Base-by-base conservation (phyloP, 2,888 invertebrate species). In the Helicoverpa assulta region DNA sequence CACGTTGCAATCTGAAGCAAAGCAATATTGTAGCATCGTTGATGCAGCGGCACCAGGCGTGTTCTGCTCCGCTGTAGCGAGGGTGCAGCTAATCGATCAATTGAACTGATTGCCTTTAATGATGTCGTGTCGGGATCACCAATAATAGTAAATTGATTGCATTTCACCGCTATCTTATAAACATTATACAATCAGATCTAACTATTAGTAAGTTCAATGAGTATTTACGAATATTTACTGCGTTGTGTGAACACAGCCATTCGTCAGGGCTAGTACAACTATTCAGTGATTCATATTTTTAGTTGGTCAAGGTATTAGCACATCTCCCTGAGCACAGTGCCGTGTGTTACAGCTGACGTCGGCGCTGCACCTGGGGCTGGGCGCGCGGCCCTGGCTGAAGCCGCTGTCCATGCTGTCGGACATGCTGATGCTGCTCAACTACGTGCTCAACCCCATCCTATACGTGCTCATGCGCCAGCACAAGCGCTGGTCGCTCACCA, bases 401-500 rank as follows among this genome's bases (percentile, higher is more conserved):
- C 85, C 85, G 47, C 88, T 95, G 47, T 96, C 97, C 72, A 89
- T 93, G 21, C 85, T 97, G 16, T 97, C 98, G 3, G 98, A 98
- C 89, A 91, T 98, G 67, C 95, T 98, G 68, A 97, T 98, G 95
- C 97, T 98, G 61, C 91, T 98, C 62, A 98, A 98, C 93, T 98
- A 98, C 91, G 97, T 98, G 40, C 96, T 98, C 75, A 98, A 98
- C 92, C 98, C 98, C 2, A 97, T 98, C 84, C 96, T 98, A 65
- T 98, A 98, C 92, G 98, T 98, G 59, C 94, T 98, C 37, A 96
- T 97, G 90, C 96, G 97, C 14, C 92, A 92, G 81, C 86, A 91
- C 21, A 87, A 89, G 21, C 86, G 82, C 47, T 78, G 88, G 67
- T 87, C 89, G n/a, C 64, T 83, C 70, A 73, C 87, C 67, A 80